These are phyloP conservation scores for Nematolebias whitei DNA, from an alignment of 2,113 vertebrate genomes.

Conservation along the genomic window DNA sequence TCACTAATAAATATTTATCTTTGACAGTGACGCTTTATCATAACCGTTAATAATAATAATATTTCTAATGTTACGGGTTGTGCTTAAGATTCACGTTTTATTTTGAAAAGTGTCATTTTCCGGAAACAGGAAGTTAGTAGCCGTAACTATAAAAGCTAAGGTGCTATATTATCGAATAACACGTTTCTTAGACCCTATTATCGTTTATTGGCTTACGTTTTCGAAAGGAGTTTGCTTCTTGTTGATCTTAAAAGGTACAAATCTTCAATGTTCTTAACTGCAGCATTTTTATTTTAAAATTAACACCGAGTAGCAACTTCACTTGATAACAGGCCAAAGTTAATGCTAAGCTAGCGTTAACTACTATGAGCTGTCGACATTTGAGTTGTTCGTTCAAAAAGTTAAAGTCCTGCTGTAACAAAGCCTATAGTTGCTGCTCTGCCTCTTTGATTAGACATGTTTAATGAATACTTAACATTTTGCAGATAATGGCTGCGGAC, in stretches of 20 bases:
- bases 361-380: not conserved
- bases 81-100: constrained; percentile 26
- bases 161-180: constrained; percentile 29
- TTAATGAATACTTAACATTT: not conserved
- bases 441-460: rapidly evolving
- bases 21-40: too few species aligned
- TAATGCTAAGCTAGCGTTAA: constrained; percentile 21
- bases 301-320: not conserved
- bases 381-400: not conserved
- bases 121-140: constrained; percentile 40
- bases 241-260: constrained; percentile 12
- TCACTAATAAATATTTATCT: too few species aligned
- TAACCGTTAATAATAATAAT: too few species aligned
- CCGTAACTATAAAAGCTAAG: constrained; percentile 21
- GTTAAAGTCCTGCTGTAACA: not conserved
- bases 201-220: not conserved
- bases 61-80: too few species aligned
- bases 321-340: constrained; percentile 32
- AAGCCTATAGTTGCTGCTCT: not conserved
- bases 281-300: not conserved
- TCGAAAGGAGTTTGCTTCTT: not conserved
- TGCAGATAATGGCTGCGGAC: constrained; percentile 89
- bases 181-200: not conserved
- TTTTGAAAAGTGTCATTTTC: constrained; percentile 15
- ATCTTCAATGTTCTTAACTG: not conserved